These are phyloP conservation scores for Zoanthus solanderi DNA, from an alignment of 92 coral and sea anemone genomes.

Conservation along the genomic window DNA sequence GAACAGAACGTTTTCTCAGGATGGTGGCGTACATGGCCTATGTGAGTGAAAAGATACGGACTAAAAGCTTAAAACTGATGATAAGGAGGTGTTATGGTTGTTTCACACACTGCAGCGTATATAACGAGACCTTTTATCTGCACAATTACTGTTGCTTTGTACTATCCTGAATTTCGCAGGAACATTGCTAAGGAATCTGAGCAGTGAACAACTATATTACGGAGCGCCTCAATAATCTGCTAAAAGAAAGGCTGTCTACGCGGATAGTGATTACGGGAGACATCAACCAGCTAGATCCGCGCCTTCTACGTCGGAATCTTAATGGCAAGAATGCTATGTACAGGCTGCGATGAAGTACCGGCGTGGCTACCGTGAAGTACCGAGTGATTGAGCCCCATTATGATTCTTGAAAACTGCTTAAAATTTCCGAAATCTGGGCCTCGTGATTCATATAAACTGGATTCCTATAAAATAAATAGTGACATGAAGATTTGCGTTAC, in stretches of 20 bases:
- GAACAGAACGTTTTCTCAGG: constrained; percentile 47
- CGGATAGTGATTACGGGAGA: constrained; percentile 66
- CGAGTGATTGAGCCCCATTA: too few species aligned
- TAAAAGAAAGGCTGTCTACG: constrained; percentile 60
- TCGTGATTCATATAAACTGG: too few species aligned
- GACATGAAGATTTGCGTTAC: too few species aligned
- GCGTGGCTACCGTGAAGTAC: too few species aligned
- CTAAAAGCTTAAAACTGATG: constrained; percentile 53
- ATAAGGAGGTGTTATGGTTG: constrained; percentile 68
- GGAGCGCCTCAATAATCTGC: constrained; percentile 52
- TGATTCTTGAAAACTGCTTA: too few species aligned
- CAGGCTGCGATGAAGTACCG: too few species aligned
- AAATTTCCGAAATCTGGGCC: too few species aligned
- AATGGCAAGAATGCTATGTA: not conserved
- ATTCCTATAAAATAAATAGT: too few species aligned
- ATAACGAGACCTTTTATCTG: constrained; percentile 65
- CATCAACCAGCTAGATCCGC: constrained; percentile 58
- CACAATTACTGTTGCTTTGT: constrained; percentile 50
- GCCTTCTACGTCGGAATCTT: constrained; percentile 47
- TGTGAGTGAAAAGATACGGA: constrained; percentile 61
- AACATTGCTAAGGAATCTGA: constrained; percentile 49
- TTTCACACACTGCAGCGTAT: constrained; percentile 47
- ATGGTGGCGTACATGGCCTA: constrained; percentile 62
- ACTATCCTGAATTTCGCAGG: constrained; percentile 53
- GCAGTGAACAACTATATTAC: constrained; percentile 60